These are phyloP conservation scores for Xerus inauris DNA, from an alignment of 2,113 vertebrate genomes.

Conservation along the genomic window DNA sequence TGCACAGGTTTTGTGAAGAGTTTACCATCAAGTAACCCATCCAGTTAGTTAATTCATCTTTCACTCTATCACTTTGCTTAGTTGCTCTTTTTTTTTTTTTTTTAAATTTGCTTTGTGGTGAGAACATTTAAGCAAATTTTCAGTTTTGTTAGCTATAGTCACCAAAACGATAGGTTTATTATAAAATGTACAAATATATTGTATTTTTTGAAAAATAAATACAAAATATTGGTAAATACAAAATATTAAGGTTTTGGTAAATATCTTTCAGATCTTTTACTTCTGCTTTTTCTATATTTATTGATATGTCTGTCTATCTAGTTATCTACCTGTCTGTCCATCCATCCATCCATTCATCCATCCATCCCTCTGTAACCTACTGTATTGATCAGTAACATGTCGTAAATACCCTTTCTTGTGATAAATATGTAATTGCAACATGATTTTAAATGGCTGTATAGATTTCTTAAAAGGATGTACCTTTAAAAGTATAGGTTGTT, in stretches of 20 bases:
- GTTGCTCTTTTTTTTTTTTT: neutral
- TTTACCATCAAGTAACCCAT: neutral
- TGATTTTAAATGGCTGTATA: constrained; percentile 27
- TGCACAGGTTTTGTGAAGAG: neutral
- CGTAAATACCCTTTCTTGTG: neutral
- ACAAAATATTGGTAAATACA: neutral
- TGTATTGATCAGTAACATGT: neutral
- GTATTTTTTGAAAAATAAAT: constrained; percentile 7
- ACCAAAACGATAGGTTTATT: neutral
- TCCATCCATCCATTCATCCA: no score
- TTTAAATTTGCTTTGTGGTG: neutral
- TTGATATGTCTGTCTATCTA: neutral
- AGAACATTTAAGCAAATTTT: neutral
- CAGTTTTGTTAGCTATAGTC: neutral
- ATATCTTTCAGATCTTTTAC: neutral
- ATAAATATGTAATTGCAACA: neutral
- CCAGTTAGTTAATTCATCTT: neutral
- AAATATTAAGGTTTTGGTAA: constrained; percentile 6
- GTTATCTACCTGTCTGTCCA: rapidly evolving
- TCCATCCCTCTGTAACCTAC: neutral
- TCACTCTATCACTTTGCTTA: neutral
- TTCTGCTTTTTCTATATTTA: neutral
- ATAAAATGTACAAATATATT: neutral
- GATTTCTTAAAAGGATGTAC: neutral
- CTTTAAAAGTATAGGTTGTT: neutral